Evolutionary conservation across 2,797 vertebrate genomes (phyloP).

Genomic region (Hydrophis major): DNA sequence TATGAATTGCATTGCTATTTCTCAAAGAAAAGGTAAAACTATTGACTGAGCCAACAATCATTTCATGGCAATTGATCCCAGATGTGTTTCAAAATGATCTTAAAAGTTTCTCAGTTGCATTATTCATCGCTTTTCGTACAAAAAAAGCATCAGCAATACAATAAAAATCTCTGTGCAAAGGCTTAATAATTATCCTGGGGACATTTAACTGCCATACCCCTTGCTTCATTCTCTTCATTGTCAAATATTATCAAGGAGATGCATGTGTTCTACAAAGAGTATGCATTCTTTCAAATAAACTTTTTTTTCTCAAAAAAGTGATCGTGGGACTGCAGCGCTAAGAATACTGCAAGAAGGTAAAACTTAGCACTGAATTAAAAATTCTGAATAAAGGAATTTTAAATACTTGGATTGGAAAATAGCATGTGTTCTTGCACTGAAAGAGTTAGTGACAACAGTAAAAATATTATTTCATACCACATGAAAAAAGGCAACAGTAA

Average conservation of each 20-base stretch:
- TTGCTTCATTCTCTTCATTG: neutral
- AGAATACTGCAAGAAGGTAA: neutral
- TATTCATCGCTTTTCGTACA: neutral
- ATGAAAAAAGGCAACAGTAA: too few relatives aligned
- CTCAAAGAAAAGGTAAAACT: neutral
- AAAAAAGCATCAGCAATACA: fast-evolving
- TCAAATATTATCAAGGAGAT: neutral
- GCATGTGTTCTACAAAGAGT: neutral
- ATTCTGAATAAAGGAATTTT: neutral
- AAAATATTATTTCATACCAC: too few relatives aligned
- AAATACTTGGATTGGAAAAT: neutral
- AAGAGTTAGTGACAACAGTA: too few relatives aligned
- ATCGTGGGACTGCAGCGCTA: neutral
- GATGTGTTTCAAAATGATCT: neutral
- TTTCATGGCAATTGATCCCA: neutral
- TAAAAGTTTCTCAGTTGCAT: neutral
- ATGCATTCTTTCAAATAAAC: neutral
- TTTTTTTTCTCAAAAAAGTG: neutral
- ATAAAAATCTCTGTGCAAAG: neutral
- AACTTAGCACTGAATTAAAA: neutral
- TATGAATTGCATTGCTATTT: slow-evolving; percentile 8
- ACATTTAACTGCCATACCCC: neutral
- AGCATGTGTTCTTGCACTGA: neutral
- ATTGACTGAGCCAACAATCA: neutral
- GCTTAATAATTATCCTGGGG: neutral